Conservation (phyloP, 1,140 invertebrate genomes). For the Galendromus occidentalis region DNA sequence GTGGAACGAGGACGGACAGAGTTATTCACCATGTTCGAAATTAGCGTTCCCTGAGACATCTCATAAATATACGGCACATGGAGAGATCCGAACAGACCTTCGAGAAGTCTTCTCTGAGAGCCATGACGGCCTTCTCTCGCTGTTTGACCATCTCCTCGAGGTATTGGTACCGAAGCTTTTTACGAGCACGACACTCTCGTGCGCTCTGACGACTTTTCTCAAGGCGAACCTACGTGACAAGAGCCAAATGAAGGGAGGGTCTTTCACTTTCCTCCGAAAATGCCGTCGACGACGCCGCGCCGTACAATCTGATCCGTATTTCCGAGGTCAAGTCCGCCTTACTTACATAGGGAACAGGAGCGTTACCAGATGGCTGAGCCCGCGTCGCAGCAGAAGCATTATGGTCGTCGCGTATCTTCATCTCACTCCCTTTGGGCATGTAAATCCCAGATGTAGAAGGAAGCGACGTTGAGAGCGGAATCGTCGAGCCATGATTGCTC, state of each 20-base stretch:
- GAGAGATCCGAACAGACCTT: slow-evolving; percentile 39
- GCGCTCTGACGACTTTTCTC: slow-evolving; percentile 90
- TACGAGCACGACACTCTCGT: slow-evolving; percentile 81
- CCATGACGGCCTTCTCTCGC: slow-evolving; percentile 76
- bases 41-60: no score
- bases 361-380: no score
- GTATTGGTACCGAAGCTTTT: slow-evolving; percentile 91
- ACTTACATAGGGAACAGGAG: slow-evolving; percentile 4
- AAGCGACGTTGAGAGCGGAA: neutral
- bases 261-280: no score
- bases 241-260: no score
- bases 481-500: neutral
- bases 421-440: neutral
- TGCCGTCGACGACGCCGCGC: no score
- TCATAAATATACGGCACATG: no score
- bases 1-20: no score
- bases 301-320: no score
- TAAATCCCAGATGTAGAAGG: neutral
- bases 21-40: no score
- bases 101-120: slow-evolving; percentile 73
- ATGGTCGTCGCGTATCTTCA: neutral
- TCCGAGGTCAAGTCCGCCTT: neutral
- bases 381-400: no score
- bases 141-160: slow-evolving; percentile 82
- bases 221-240: slow-evolving; percentile 33